phyloP scores from a whole-genome alignment of 2,888 invertebrate species.

The Aquatica leii region DNA sequence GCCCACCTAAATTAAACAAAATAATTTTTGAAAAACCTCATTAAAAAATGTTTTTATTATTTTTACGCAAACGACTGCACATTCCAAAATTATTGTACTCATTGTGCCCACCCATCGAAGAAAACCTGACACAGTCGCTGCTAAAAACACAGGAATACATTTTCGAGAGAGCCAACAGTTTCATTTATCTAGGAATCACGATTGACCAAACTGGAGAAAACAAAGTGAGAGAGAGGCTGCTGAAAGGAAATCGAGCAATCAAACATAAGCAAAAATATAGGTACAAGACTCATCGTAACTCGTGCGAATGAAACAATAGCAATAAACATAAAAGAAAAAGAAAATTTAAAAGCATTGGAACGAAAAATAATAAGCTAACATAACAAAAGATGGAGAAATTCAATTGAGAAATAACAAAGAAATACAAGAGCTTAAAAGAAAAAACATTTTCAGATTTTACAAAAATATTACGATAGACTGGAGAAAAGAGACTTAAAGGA shows the following conservation, averaged over 20 bases:
- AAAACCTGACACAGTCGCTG: no score
- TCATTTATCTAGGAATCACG: not conserved
- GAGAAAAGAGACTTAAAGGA: no score
- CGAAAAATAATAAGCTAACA: not conserved
- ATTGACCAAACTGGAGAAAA: no score
- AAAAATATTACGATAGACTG: no score
- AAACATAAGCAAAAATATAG: not conserved
- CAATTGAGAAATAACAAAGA: not conserved
- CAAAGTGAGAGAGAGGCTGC: not conserved
- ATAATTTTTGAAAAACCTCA: no score
- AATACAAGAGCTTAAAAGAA: not conserved
- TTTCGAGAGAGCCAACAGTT: no score
- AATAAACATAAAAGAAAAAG: not conserved
- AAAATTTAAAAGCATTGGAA: not conserved
- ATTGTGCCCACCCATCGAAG: no score
- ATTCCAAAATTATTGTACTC: no score
- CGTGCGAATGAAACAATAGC: not conserved
- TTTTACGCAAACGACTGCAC: no score
- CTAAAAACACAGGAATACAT: no score
- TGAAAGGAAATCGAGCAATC: not conserved
- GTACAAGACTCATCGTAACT: not conserved
- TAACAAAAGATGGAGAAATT: not conserved
- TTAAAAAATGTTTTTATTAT: no score
- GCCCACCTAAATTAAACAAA: no score
- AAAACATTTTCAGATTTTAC: not conserved